Evolutionary conservation across 2,888 invertebrate genomes (phyloP), one percentile per base, ranked within the genome.

Genomic region (Dryococelus australis): DNA sequence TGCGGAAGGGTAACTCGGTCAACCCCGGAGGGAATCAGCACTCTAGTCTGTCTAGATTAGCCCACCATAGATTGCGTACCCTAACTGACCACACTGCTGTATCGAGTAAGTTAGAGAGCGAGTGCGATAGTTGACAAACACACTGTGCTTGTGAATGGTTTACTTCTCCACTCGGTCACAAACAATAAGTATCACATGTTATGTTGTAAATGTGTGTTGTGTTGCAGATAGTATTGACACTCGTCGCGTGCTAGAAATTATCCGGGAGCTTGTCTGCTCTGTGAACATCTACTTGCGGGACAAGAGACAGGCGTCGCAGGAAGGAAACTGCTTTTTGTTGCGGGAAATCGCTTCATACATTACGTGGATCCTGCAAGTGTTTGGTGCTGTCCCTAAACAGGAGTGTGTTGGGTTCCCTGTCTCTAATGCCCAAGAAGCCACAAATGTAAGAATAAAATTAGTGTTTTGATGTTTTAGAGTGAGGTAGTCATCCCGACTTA

Each of bases 191-290:
- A n/a, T n/a, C n/a, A n/a, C n/a, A n/a, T n/a, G n/a, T n/a, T n/a
- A n/a, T n/a, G n/a, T n/a, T 47, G 47, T 12, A 9, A 47, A 47
- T 9, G 47, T 47, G 47, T 47, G 20, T 65, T 24, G 65, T 88
- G 87, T 91, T 92, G 26, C 91, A 96, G 97, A 99, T 93, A 99
- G 98, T 92, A 95, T 99, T 87, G 99, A 99, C 93, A 99, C 99
- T 0, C 95, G 97, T 90, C 94, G 95, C n/a, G 96, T 96, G 0
- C 91, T 99, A 86, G 98, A 99, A 91, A 93, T 94, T 0, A 93
- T 99, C 3, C 95, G 98, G 88, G 98, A 98, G 91, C 93, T 99
- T 85, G 96, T 99, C n/a, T 94, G 95, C 3, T 93, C 95, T n/a
- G 94, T 95, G 88, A 99, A 99, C 93, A 94, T 97, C 90, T 99